Base-by-base conservation (phyloP, 2,113 vertebrate species). In the Myotis yumanensis region DNA sequence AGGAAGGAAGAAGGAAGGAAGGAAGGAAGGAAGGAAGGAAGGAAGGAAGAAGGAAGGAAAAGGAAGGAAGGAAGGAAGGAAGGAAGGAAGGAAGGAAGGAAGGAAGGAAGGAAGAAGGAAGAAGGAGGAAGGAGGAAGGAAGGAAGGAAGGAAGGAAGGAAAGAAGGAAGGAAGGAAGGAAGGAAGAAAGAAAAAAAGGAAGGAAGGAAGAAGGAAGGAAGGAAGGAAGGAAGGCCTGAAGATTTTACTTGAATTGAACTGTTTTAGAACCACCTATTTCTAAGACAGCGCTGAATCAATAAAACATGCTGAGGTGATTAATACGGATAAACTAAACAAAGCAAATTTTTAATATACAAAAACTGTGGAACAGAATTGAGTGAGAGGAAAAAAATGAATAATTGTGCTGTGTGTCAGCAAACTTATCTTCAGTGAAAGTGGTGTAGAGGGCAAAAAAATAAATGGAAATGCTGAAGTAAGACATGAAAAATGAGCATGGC, bases 401-500 rank as follows among this genome's bases (percentile, higher is more conserved):
- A 87, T 76, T 91, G 43, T 72, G 28, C 43, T 7, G 0, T 28
- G 64, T 48, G 48, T 91, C 73, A 96, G 72, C 90, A 96, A 92
- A 87, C 46, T 48, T 72, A 89, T 90, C 51, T 93, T 54, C 25
- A 9, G 20, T 79, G 69, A 83, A 92, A 93, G 82, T 80, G 64
- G 54, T 85, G n/a, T 51, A 73, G 76, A 48, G 22, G 85, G 43
- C 69, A 32, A 77, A 73, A 62, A 62, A 87, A 57, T 11, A 88
- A 85, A 69, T 40, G 73, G 51, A 85, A 75, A 94, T 64, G 32
- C 46, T 90, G 54, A 86, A 72, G 46, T 59, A 57, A 85, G 92
- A 94, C 48, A 83, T 81, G 96, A 95, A 90, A 96, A 96, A 95
- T 83, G 83, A 96, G 73, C 82, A 35, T 0, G 43, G 22, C 3